phyloP scores from a whole-genome alignment of 2,797 vertebrate species.

The Babyrousa celebensis region DNA sequence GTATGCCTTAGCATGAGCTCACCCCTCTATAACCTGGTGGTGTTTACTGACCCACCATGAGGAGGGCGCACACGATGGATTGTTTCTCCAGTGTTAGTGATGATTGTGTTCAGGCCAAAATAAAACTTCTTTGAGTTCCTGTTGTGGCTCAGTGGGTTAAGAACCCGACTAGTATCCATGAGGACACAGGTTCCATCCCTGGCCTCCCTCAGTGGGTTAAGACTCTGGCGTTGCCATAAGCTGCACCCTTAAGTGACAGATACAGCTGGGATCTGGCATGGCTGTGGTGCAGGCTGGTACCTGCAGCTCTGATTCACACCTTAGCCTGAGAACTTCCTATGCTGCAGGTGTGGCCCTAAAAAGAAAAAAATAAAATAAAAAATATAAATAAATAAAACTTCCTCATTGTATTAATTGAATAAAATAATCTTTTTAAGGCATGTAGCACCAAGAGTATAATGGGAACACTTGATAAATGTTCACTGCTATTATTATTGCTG shows the following conservation, averaged over 20 bases:
- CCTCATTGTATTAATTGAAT: not conserved
- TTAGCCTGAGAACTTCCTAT: too few species aligned
- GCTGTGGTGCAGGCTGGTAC: too few species aligned
- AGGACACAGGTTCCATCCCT: too few species aligned
- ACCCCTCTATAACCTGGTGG: not conserved
- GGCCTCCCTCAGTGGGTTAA: too few species aligned
- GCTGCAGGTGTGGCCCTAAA: too few species aligned
- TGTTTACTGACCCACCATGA: not conserved
- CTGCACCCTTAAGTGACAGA: too few species aligned
- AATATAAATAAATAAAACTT: not conserved
- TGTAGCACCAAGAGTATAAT: not conserved
- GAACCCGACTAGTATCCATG: too few species aligned
- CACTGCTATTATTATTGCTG: constrained; percentile 2
- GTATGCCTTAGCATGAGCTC: not conserved
- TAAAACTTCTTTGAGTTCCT: not conserved
- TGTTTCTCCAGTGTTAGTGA: not conserved
- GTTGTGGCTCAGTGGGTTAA: too few species aligned
- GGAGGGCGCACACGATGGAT: not conserved
- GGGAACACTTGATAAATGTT: not conserved
- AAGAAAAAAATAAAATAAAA: too few species aligned
- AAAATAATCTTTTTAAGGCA: not conserved
- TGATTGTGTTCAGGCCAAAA: not conserved
- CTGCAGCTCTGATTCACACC: too few species aligned
- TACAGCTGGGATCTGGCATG: too few species aligned
- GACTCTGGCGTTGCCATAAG: too few species aligned